A percentile compares a stretch with the other conserved stretches of the same genome.
Evolutionary conservation across 2,888 invertebrate species (phyloP).

Genomic region (Caenorhabditis afra): DNA sequence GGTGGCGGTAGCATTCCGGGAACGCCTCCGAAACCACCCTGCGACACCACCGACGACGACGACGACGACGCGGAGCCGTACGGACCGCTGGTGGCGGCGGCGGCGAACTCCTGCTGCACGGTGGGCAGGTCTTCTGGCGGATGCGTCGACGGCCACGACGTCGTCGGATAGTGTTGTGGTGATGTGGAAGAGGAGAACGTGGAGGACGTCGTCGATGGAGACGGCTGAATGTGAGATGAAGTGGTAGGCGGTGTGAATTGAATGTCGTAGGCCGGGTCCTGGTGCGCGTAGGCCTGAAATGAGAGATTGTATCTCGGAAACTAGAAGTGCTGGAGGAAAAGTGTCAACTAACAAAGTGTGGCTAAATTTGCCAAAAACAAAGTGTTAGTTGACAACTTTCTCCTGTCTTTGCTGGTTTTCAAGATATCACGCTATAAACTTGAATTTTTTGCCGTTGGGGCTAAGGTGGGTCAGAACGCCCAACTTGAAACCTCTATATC

Average conservation of each 20-base stretch:
- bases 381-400: neutral
- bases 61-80: neutral
- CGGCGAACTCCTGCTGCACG: conserved; percentile 36
- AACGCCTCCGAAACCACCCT: conserved; percentile 37
- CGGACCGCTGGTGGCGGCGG: neutral
- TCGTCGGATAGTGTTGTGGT: neutral
- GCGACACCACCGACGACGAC: neutral
- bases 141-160: conserved; percentile 38
- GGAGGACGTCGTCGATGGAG: neutral
- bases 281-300: conserved; percentile 22
- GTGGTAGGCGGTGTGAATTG: conserved; percentile 27
- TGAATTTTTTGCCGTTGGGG: too few relatives aligned
- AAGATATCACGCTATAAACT: neutral
- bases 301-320: too few relatives aligned
- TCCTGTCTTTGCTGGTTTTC: neutral
- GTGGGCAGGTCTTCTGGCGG: conserved; percentile 60
- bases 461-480: neutral
- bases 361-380: neutral
- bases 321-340: too few relatives aligned
- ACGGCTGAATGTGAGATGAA: conserved; percentile 1
- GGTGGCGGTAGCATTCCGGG: conserved; percentile 48
- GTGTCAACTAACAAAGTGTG: too few relatives aligned
- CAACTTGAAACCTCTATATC: too few relatives aligned
- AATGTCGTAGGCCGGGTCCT: conserved; percentile 21
- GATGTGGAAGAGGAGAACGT: neutral